Conservation (phyloP, 2,888 invertebrate genomes). For the Tiliacea aurago region DNA sequence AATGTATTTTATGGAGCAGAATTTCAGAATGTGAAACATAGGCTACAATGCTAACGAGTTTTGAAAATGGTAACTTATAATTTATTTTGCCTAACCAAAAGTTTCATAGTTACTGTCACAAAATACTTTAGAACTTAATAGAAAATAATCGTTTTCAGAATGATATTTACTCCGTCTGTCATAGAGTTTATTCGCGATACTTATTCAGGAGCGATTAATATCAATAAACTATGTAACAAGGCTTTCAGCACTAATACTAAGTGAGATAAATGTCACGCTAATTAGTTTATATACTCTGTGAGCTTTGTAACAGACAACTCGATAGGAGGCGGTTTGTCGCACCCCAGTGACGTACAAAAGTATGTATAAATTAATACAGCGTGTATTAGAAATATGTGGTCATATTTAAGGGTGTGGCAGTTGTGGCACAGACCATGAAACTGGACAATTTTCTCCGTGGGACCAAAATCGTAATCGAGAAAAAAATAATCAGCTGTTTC, state of each 20-base stretch:
- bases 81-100: background rate
- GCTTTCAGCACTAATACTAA: slow-evolving; percentile 26
- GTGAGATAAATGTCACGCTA: slow-evolving; percentile 11
- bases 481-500: no score
- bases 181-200: background rate
- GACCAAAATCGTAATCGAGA: no score
- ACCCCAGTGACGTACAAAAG: background rate
- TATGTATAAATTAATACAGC: no score
- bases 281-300: slow-evolving; percentile 11
- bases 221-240: slow-evolving; percentile 36
- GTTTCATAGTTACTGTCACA: background rate
- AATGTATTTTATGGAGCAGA: background rate
- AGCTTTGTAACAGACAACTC: background rate
- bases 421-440: no score
- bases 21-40: background rate
- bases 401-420: no score
- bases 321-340: background rate
- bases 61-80: background rate
- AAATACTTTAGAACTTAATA: slow-evolving; percentile 9
- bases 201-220: slow-evolving; percentile 32
- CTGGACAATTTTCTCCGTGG: no score
- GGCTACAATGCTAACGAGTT: background rate
- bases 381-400: no score
- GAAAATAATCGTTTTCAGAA: slow-evolving; percentile 9
- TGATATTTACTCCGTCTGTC: slow-evolving; percentile 14